Percentiles rank a stretch among this genome's conserved stretches.
Evolutionary conservation across 2,888 invertebrate genomes (phyloP).

Genomic region (Orthosia gothica): DNA sequence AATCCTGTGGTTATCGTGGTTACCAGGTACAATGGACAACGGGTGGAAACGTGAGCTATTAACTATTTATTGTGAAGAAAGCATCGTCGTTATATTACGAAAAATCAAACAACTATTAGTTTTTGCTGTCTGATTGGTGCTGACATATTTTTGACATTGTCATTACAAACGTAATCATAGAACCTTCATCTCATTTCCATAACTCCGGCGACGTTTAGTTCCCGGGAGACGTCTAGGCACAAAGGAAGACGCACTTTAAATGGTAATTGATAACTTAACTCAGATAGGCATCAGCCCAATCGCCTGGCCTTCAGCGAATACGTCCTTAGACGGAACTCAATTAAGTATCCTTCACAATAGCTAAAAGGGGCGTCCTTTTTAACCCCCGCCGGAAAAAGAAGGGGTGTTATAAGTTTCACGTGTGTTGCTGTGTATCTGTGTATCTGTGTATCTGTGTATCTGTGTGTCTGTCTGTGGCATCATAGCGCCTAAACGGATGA

Average conservation of each 20-base stretch:
- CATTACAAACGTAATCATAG: slow-evolving; percentile 5
- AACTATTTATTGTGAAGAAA: neutral
- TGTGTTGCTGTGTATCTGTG: too few species aligned
- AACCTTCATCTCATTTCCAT: slow-evolving; percentile 14
- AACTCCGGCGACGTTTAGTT: slow-evolving; percentile 4
- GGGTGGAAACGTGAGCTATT: neutral
- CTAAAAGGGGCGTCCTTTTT: slow-evolving; percentile 37
- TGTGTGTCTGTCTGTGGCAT: too few species aligned
- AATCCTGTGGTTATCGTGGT: slow-evolving; percentile 20
- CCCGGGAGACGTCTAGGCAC: slow-evolving; percentile 5
- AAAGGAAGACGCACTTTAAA: slow-evolving; percentile 47
- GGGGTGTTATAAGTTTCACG: too few species aligned
- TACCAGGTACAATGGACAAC: neutral
- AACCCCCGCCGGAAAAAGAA: too few species aligned
- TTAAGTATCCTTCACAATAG: slow-evolving; percentile 51
- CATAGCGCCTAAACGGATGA: too few species aligned
- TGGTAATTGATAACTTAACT: slow-evolving; percentile 49
- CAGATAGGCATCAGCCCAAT: slow-evolving; percentile 46
- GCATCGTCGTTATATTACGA: neutral
- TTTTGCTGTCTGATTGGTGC: neutral
- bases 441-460: too few species aligned
- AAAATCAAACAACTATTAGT: neutral
- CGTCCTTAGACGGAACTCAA: slow-evolving; percentile 40
- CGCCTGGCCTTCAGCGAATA: slow-evolving; percentile 10
- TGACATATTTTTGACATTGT: neutral